Percentiles rank a stretch among this genome's conserved stretches.
These are phyloP conservation scores for Pseudomugil gertrudae DNA, from an alignment of 2,797 vertebrate species.

Conservation along the genomic window DNA sequence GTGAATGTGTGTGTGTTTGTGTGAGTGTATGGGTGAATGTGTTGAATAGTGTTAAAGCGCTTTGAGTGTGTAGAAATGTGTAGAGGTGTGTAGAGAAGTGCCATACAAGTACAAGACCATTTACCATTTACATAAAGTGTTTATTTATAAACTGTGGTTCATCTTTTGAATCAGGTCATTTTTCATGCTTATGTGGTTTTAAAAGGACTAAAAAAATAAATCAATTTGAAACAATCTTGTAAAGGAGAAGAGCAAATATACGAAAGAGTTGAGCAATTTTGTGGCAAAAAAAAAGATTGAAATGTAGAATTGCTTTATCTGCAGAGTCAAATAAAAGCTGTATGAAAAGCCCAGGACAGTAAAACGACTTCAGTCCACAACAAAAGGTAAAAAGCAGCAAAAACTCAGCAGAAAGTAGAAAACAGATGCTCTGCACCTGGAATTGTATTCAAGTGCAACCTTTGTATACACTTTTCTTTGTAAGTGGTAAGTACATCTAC, in stretches of 20 bases:
- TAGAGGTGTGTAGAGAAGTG: too few relatives aligned
- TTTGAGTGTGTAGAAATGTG: too few relatives aligned
- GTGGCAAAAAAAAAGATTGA: neutral
- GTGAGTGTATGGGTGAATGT: too few relatives aligned
- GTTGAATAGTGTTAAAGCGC: too few relatives aligned
- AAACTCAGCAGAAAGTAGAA: neutral
- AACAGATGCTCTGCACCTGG: neutral
- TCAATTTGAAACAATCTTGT: too few relatives aligned
- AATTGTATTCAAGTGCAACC: neutral
- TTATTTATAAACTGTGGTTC: too few relatives aligned
- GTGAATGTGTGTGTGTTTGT: too few relatives aligned
- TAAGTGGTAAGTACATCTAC: neutral
- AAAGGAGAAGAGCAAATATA: neutral
- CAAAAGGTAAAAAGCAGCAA: neutral
- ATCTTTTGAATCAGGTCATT: too few relatives aligned
- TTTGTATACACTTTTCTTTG: neutral
- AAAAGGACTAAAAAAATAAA: too few relatives aligned
- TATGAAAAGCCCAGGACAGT: neutral
- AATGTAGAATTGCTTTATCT: neutral
- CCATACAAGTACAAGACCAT: too few relatives aligned
- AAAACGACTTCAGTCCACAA: neutral
- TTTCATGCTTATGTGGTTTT: too few relatives aligned
- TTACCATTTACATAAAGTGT: too few relatives aligned
- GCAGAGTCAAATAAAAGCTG: neutral
- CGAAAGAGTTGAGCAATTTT: neutral